Evolutionary conservation across 2,888 invertebrate species (phyloP).

Genomic region (Drosophila melanocephala): DNA sequence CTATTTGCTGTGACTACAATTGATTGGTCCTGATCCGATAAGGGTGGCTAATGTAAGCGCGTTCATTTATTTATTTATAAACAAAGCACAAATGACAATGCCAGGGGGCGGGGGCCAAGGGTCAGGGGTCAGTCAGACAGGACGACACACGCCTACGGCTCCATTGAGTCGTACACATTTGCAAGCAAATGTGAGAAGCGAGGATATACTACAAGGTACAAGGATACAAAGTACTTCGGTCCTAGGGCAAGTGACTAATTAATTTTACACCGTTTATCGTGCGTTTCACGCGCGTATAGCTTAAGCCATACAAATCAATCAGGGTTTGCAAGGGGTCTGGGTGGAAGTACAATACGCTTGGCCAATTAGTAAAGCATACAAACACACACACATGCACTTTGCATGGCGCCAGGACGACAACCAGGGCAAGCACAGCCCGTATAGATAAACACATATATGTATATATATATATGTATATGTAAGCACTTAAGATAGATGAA

Average conservation of each 20-base stretch:
- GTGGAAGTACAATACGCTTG: constrained; percentile 20
- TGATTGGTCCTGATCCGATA: constrained; percentile 47
- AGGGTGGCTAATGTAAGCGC: constrained; percentile 44
- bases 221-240: constrained; percentile 15
- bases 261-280: constrained; percentile 78
- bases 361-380: constrained; percentile 77
- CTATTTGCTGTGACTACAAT: constrained; percentile 52
- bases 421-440: constrained; percentile 23
- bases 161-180: constrained; percentile 18
- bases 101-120: background rate
- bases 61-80: constrained; percentile 75
- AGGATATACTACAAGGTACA: constrained; percentile 2
- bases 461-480: constrained; percentile 1
- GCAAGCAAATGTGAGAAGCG: constrained; percentile 39
- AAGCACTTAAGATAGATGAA: constrained; percentile 79
- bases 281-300: constrained; percentile 63
- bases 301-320: constrained; percentile 78
- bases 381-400: constrained; percentile 56
- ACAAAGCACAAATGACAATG: constrained; percentile 32
- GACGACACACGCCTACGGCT: constrained; percentile 36
- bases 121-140: constrained; percentile 32
- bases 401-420: constrained; percentile 66
- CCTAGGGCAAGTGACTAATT: constrained; percentile 63
- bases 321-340: constrained; percentile 9
- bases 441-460: background rate